These are phyloP conservation scores for Sciurus carolinensis DNA, from an alignment of 2,797 vertebrate genomes.

Conservation along the genomic window DNA sequence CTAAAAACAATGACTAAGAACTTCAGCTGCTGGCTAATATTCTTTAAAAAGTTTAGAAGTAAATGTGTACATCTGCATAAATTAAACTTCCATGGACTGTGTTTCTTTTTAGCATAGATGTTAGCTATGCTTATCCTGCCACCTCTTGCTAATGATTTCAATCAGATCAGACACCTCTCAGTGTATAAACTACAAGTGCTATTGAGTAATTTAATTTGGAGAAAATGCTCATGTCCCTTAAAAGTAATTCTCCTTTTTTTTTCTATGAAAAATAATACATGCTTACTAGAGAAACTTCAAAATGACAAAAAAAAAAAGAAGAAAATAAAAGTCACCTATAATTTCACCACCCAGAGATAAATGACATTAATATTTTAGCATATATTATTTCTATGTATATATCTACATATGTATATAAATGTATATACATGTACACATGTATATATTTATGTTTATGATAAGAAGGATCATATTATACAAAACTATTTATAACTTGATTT, in stretches of 20 bases:
- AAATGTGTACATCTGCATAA: constrained; percentile 38
- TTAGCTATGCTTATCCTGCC: neutral
- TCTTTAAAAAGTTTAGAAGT: constrained; percentile 49
- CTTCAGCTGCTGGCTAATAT: constrained; percentile 38
- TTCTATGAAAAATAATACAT: constrained; percentile 63
- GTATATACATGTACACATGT: neutral
- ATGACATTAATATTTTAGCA: constrained; percentile 38
- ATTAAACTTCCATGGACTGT: constrained; percentile 54
- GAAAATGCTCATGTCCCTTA: constrained; percentile 51
- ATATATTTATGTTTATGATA: neutral
- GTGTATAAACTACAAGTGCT: neutral
- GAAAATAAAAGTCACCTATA: constrained; percentile 63
- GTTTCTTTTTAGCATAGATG: constrained; percentile 44
- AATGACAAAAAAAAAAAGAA: constrained; percentile 62
- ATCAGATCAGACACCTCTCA: neutral
- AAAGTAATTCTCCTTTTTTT: constrained; percentile 56
- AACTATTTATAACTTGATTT: constrained; percentile 58
- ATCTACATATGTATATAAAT: neutral
- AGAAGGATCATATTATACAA: constrained; percentile 33
- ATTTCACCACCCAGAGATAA: constrained; percentile 57
- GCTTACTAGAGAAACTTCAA: constrained; percentile 51
- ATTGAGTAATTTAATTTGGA: constrained; percentile 51
- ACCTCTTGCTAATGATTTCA: constrained; percentile 62
- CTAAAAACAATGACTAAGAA: constrained; percentile 58
- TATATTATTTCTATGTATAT: constrained; percentile 3